phyloP scores from a whole-genome alignment of 2,113 vertebrate species.

The Aegotheles bennettii region DNA sequence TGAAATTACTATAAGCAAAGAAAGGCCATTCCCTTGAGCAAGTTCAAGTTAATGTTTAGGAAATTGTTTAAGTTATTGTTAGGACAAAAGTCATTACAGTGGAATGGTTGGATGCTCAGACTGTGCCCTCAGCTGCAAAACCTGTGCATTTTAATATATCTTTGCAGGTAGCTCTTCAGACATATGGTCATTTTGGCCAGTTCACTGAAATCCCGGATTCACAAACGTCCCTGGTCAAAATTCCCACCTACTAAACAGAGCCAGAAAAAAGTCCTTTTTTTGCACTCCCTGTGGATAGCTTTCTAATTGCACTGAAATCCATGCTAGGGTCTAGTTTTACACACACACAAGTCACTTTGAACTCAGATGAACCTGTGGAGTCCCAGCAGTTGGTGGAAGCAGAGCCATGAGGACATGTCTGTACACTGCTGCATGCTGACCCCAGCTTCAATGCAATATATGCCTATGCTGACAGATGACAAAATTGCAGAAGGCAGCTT shows the following conservation, averaged over 20 bases:
- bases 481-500: background rate
- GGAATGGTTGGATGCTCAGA: slow-evolving; percentile 1
- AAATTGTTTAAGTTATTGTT: slow-evolving; percentile 42
- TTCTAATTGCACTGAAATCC: background rate
- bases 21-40: slow-evolving; percentile 51
- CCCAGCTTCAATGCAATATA: rapidly evolving
- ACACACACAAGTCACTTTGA: background rate
- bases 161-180: background rate
- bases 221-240: background rate
- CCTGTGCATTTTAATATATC: background rate
- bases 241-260: background rate
- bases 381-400: background rate
- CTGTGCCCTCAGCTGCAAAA: background rate
- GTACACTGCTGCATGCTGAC: rapidly evolving
- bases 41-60: slow-evolving; percentile 63
- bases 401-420: background rate
- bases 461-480: background rate
- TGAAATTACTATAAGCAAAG: slow-evolving; percentile 36
- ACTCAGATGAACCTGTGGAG: background rate
- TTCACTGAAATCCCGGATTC: background rate
- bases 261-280: background rate
- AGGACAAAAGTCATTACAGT: slow-evolving; percentile 13
- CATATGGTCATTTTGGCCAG: background rate
- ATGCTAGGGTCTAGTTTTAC: background rate
- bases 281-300: background rate